Evolutionary conservation across 2,113 vertebrate genomes (phyloP), one percentile per base, ranked within the genome.

Genomic region (Rhynchomys soricoides): DNA sequence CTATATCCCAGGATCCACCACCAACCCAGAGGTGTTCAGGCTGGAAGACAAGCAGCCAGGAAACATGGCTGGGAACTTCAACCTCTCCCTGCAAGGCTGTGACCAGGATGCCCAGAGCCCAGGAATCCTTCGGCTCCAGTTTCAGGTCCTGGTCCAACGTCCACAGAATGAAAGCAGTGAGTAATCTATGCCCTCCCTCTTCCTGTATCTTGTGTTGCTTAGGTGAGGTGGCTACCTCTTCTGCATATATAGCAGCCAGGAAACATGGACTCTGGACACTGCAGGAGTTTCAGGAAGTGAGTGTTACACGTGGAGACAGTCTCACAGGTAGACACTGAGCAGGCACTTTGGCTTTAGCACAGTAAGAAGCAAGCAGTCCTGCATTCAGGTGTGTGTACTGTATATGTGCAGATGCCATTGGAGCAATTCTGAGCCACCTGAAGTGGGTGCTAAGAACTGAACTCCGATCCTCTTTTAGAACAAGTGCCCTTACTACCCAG

Each of bases 81-180:
- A 98, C 89, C 97, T 99, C 98, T 98, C 99, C 73, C 98, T 99
- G 93, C 98, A 97, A 93, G 99, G 99, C 96, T 99, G 99, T 4
- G 97, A 99, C 55, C 98, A 99, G 90, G 99, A 99, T 29, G 89
- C 98, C 86, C 96, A 98, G 91, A 97, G 91, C 7, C 98, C 98
- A 0, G 98, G 98, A 3, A 94, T 98, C 43, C 99, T 99, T 92
- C 96, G 96, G 16, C 97, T 99, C 85, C 98, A 97, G 17, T 99
- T 99, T 96, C 98, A 94, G 1, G 99, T 99, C 0, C 86, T 99
- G 0, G 98, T 99, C 55, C 98, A 98, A 50, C 97, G 95, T 24
- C 98, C 98, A 0, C 98, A 98, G 29, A 96, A 98, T 0, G 96
- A 98, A 75, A 98, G 98, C 96, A 98, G 98, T 99, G 88, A 98